Percentiles rank a stretch among this genome's conserved stretches.
Conservation (phyloP, 2,888 invertebrate species). For the Gerris lacustris region DNA sequence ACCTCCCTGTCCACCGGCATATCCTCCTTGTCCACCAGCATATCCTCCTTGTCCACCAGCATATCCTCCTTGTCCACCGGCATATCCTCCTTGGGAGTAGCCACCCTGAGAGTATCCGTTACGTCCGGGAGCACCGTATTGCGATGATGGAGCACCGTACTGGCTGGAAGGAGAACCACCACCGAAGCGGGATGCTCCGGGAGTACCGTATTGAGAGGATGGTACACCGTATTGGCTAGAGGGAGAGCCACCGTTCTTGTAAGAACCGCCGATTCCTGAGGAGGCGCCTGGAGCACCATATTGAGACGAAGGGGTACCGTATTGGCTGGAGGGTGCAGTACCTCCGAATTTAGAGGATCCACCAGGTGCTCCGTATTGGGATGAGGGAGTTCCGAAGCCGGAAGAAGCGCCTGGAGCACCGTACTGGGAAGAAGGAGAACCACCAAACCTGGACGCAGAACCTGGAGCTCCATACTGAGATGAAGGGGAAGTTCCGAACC, state of each 20-base stretch:
- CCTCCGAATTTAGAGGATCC: constrained; percentile 19
- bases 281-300: constrained; percentile 23
- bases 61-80: constrained; percentile 19
- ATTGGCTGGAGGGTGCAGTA: constrained; percentile 14
- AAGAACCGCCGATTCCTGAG: constrained; percentile 19
- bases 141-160: constrained; percentile 17
- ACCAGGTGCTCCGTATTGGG: constrained; percentile 26
- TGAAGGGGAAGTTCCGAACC: constrained; percentile 14
- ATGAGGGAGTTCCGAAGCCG: constrained; percentile 21
- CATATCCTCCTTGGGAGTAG: constrained; percentile 15
- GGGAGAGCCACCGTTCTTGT: constrained; percentile 30
- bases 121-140: constrained; percentile 18
- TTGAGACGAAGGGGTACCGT: constrained; percentile 20
- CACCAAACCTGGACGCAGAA: constrained; percentile 11
- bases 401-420: constrained; percentile 18
- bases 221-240: constrained; percentile 42
- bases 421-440: constrained; percentile 10
- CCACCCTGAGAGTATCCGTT: constrained; percentile 17
- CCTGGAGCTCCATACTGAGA: constrained; percentile 23
- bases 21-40: constrained; percentile 17
- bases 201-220: constrained; percentile 25
- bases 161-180: constrained; percentile 20
- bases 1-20: constrained; percentile 18
- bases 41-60: constrained; percentile 16
- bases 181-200: constrained; percentile 15